Evolutionary conservation across 2,797 vertebrate genomes (phyloP).

Genomic region (Pangasius macronema): DNA sequence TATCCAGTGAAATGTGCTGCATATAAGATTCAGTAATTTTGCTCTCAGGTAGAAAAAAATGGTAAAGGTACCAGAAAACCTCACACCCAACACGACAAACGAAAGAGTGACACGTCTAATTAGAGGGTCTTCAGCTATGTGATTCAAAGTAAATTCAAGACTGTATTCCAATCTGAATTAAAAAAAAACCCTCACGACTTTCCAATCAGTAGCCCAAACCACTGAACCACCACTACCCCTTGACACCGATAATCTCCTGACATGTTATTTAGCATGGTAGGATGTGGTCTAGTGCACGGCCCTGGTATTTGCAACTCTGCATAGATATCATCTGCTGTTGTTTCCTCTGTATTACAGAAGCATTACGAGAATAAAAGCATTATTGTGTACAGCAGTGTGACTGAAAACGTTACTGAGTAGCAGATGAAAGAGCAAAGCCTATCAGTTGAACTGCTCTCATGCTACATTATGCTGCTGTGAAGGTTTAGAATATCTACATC

Average conservation of each 20-base stretch:
- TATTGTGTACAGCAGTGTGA: neutral
- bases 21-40: neutral
- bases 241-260: neutral
- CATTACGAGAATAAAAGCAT: neutral
- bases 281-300: neutral
- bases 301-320: neutral
- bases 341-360: neutral
- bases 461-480: neutral
- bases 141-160: constrained; percentile 1
- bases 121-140: too few species aligned
- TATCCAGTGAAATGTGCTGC: neutral
- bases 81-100: too few species aligned
- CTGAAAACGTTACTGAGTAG: neutral
- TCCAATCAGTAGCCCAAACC: neutral
- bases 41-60: neutral
- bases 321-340: neutral
- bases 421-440: neutral
- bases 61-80: too few species aligned
- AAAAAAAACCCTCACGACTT: neutral
- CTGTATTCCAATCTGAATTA: neutral
- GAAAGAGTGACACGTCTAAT: too few species aligned
- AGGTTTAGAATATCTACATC: neutral
- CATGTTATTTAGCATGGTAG: neutral
- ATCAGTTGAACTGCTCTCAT: neutral
- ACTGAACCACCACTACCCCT: neutral